Percentiles rank a stretch among this genome's conserved stretches.
phyloP scores from a whole-genome alignment of 2,888 invertebrate species.

The Lamproptera curius region DNA sequence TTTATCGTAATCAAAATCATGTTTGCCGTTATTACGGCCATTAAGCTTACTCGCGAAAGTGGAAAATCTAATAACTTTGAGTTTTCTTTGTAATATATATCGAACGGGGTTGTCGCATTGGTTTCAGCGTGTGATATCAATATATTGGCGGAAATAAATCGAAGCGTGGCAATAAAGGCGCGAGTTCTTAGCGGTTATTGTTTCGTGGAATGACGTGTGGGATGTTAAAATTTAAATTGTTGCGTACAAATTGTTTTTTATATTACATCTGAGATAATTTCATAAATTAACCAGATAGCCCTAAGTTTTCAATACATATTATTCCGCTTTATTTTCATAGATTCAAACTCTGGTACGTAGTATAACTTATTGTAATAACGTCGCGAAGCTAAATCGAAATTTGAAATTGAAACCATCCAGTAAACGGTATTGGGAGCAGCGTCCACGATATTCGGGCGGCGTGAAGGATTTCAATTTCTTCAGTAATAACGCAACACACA shows the following conservation, averaged over 20 bases:
- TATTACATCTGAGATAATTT: no score
- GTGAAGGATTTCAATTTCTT: slow-evolving; percentile 49
- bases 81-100: slow-evolving; percentile 26
- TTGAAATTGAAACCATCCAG: no score
- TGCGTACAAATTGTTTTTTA: no score
- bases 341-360: no score
- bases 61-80: slow-evolving; percentile 49
- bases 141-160: slow-evolving; percentile 19
- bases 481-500: slow-evolving; percentile 52
- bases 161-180: slow-evolving; percentile 8
- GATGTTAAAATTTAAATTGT: no score
- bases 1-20: slow-evolving; percentile 60
- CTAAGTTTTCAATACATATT: no score
- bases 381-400: neutral
- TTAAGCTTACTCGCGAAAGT: slow-evolving; percentile 51
- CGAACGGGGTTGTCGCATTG: slow-evolving; percentile 16
- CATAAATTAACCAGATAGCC: no score
- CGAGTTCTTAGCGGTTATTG: slow-evolving; percentile 18
- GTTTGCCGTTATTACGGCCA: slow-evolving; percentile 55
- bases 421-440: no score
- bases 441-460: slow-evolving; percentile 33
- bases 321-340: no score
- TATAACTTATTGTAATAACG: no score
- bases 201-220: slow-evolving; percentile 6
- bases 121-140: slow-evolving; percentile 19